Base-by-base conservation (phyloP, 2,113 vertebrate genomes). In the Petaurus breviceps region DNA sequence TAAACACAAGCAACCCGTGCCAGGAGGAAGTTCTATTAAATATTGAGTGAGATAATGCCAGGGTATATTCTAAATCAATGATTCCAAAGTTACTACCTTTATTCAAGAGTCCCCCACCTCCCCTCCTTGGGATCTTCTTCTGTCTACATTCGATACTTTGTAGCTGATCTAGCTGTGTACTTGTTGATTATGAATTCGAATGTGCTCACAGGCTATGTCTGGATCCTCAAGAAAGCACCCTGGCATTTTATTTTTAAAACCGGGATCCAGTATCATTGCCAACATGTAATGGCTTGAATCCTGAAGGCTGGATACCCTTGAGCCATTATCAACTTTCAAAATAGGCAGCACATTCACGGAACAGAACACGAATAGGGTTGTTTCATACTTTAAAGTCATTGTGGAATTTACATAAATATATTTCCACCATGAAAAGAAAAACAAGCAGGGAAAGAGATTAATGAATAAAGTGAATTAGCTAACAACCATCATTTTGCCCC, bases 231-330 rank as follows among this genome's bases (percentile, higher is more conserved):
- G 97, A 98, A 96, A 89, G 97, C 97, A 98, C 96, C 94, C 98
- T 91, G 61, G 95, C 96, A 98, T 97, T 98, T 98, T 98, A 98
- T 98, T 98, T 99, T 98, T 98, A 99, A 98, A 98, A 97, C 96
- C 46, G 92, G 97, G 96, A 98, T 98, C 97, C 97, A 95, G 92
- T 98, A 98, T 97, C 97, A 96, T 95, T 95, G 98, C 95, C 97
- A 96, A 97, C 97, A 97, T 97, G 97, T 95, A 98, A 98, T 98
- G 97, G 97, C 97, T 98, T 94, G 96, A 97, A 96, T 98, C 97
- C 95, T 98, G 97, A 97, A 97, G 94, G 96, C 0, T 98, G 97
- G 98, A 97, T 96, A 98, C 95, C 96, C 98, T 98, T 97, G 96
- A 98, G 97, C 98, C 96, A 97, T 97, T 98, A 98, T 98, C 98